Base-by-base conservation (phyloP, 2,888 invertebrate genomes). In the Leptopilina myrica region DNA sequence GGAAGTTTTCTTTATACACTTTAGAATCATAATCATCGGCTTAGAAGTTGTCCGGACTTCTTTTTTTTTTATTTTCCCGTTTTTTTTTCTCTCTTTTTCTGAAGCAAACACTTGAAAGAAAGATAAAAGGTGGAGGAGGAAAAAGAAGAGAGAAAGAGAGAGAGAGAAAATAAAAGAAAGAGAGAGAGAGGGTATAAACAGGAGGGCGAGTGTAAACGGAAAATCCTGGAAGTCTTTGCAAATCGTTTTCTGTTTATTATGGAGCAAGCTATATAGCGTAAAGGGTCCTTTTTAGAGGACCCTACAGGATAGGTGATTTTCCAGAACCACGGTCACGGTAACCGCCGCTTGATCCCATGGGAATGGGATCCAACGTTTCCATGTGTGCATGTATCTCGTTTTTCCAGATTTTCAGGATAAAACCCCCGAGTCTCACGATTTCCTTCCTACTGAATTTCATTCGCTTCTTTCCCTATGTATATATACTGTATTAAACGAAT, bases 241-340 rank as follows among this genome's bases (percentile, higher is more conserved):
- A 53, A 26, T 9, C 26, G 73, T 56, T 73, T 26, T 73, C 69
- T 69, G 69, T 69, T 69, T 69, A 69, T 73, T 33, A 53, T 33
- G 73, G 26, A 73, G 33, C 73, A 33, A 53, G 8, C 73, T 73
- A 66, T 40, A 26, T 40, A 26, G 56, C 53, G 62, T 73, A 73
- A 73, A 49, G 12, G 73, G 53, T 56, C 33, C 53, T 26, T 56
- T 73, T 73, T 73, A 8, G 73, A 53, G n/a, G 15, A 53, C 66
- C 15, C 66, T 33, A 66, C 43, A 46, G 73, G 56, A 73, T 56
- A 73, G 73, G 56, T 26, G 73, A 73, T 73, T 56, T 73, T 73
- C 73, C 69, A 73, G 69, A 73, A 73, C 69, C 53, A 33, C 56
- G 56, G 53, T 56, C 69, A 73, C 69, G 53, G 49, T 49, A 73